phyloP scores from a whole-genome alignment of 2,888 invertebrate genomes.

The Clepsis dumicolana region DNA sequence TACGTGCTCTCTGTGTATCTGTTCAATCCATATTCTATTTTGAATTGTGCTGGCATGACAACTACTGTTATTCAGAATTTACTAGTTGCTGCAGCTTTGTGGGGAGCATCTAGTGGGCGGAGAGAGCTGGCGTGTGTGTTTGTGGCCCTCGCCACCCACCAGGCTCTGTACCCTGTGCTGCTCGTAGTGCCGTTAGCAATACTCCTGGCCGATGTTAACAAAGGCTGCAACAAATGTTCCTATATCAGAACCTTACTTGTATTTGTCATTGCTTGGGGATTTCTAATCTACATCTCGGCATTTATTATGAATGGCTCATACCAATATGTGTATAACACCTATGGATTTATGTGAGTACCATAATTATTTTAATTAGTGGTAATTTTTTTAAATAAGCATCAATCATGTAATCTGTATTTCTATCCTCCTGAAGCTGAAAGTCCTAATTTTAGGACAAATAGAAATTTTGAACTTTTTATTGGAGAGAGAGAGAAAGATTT shows the following conservation, averaged over 20 bases:
- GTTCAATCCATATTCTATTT: constrained; percentile 95
- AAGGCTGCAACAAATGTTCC: constrained; percentile 78
- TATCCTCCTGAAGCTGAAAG: no score
- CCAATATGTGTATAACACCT: constrained; percentile 89
- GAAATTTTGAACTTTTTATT: no score
- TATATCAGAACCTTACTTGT: constrained; percentile 79
- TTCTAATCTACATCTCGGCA: constrained; percentile 87
- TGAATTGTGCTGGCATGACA: constrained; percentile 95
- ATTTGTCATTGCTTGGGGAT: constrained; percentile 84
- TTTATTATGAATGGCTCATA: constrained; percentile 88
- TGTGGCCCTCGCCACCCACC: constrained; percentile 92
- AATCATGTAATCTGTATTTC: no score
- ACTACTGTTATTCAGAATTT: constrained; percentile 96
- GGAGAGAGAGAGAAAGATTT: no score
- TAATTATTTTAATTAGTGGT: neutral
- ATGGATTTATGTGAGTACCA: constrained; percentile 92
- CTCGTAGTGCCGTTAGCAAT: constrained; percentile 94
- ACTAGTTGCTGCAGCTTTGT: constrained; percentile 90
- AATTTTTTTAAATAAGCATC: neutral
- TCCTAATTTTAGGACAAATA: no score
- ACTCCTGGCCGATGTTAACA: constrained; percentile 86
- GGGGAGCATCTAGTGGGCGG: constrained; percentile 89
- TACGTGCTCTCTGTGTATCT: constrained; percentile 93
- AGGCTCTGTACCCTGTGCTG: constrained; percentile 93
- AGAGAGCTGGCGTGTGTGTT: constrained; percentile 88